phyloP scores from a whole-genome alignment of 30 jellyfish, hydroid and myxozoan genomes.

The Nemopilema nomurai region DNA sequence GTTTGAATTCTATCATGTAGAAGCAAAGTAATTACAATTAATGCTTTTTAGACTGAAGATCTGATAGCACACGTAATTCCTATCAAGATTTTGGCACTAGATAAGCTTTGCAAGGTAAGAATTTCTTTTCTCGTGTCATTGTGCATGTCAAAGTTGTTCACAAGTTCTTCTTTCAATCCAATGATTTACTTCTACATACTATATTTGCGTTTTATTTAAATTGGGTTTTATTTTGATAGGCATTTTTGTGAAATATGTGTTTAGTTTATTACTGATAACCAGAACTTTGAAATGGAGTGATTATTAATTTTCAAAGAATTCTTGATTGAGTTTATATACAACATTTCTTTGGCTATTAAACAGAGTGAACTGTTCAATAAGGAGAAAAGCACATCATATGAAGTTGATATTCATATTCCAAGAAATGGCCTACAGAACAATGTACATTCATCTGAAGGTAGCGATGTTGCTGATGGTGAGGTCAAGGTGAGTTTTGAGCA shows the following conservation, averaged over 20 bases:
- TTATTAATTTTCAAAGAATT: too few species aligned
- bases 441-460: constrained; percentile 1
- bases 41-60: constrained; percentile 82
- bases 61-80: constrained; percentile 74
- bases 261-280: neutral
- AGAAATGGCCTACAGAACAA: constrained; percentile 7
- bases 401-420: constrained; percentile 41
- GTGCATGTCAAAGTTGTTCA: too few species aligned
- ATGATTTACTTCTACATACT: too few species aligned
- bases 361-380: constrained; percentile 49
- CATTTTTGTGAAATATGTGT: neutral
- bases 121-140: neutral
- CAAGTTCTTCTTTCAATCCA: too few species aligned
- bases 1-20: too few species aligned
- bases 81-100: constrained; percentile 70
- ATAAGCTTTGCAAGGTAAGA: constrained; percentile 73
- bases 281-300: too few species aligned
- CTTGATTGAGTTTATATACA: too few species aligned
- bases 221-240: too few species aligned
- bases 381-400: constrained; percentile 12
- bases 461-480: constrained; percentile 12
- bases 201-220: too few species aligned
- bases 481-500: constrained; percentile 11
- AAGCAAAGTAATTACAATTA: too few species aligned
- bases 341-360: neutral